Evolutionary conservation across 1,140 invertebrate genomes (phyloP), one percentile per base, ranked within the genome.

Genomic region (Zaprionus ghesquierei): DNA sequence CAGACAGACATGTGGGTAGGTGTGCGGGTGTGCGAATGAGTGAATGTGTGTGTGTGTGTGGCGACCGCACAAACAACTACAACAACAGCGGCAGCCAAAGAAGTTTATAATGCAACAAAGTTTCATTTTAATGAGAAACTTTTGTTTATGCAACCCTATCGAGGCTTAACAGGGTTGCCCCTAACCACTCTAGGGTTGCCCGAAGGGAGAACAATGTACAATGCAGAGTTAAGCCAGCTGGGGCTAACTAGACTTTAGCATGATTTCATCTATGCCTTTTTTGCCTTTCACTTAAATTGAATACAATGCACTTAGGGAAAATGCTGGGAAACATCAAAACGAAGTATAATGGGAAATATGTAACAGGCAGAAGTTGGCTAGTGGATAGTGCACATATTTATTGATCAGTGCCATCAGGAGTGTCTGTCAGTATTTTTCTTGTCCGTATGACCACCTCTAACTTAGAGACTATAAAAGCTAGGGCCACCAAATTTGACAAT

Each of bases 51-150:
- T 64, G 62, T 55, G 35, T 64, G 51, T 46, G 49, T 58, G 65
- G 59, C 33, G 23, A 38, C 56, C 66, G 56, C 13, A 58, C 41
- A 64, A 71, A 71, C 73, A 71, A 60, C 53, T 53, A 46, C n/a
- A 55, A 61, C 31, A 64, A 56, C 35, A 44, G 33, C 35, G 64
- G 44, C 54, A 59, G 27, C 44, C 58, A 76, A 77, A 60, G 49
- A 77, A 75, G 66, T 89, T 82, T 62, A 29, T 65, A 76, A 82
- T 89, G 79, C 70, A 87, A 89, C 84, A 89, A 89, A 89, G 79
- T 89, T 89, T 84, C 77, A 59, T 84, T 84, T 80, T 89, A 89
- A 89, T 89, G 84, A 89, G 78, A 89, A 89, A 89, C 85, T 89
- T 89, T 87, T 89, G 84, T 84, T 77, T 76, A 81, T 69, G 54